Evolutionary conservation across 2,113 vertebrate species (phyloP).

Genomic region (Meleagris gallopavo): DNA sequence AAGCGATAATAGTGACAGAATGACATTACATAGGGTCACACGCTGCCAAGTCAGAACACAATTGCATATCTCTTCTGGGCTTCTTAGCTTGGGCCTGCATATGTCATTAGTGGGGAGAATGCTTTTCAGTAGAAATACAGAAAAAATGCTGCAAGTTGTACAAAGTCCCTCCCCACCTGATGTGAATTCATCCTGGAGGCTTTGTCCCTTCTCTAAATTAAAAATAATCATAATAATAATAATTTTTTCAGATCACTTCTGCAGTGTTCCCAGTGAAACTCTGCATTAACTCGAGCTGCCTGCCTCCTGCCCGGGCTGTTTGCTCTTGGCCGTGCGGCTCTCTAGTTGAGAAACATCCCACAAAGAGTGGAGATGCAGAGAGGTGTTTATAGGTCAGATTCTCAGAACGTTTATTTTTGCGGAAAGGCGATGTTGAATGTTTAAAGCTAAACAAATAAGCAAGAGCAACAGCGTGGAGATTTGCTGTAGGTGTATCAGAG

Average conservation of each 20-base stretch:
- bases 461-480: not conserved
- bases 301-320: not conserved
- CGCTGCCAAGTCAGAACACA: not conserved
- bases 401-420: not conserved
- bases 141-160: not conserved
- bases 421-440: not conserved
- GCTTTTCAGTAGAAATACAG: fast-evolving
- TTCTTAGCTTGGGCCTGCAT: not conserved
- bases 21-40: fast-evolving
- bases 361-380: not conserved
- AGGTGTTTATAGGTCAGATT: not conserved
- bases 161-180: not conserved
- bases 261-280: not conserved
- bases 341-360: not conserved
- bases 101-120: fast-evolving
- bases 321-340: not conserved
- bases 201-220: not conserved
- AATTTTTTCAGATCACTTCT: not conserved
- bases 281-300: not conserved
- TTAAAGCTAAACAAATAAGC: conserved; percentile 14
- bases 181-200: not conserved
- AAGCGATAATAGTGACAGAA: not conserved
- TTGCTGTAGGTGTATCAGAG: not conserved
- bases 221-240: not conserved
- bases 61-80: not conserved